A percentile compares a stretch with the other conserved stretches of the same genome.
Conservation (phyloP, 2,888 invertebrate species). For the Andrena camellia region DNA sequence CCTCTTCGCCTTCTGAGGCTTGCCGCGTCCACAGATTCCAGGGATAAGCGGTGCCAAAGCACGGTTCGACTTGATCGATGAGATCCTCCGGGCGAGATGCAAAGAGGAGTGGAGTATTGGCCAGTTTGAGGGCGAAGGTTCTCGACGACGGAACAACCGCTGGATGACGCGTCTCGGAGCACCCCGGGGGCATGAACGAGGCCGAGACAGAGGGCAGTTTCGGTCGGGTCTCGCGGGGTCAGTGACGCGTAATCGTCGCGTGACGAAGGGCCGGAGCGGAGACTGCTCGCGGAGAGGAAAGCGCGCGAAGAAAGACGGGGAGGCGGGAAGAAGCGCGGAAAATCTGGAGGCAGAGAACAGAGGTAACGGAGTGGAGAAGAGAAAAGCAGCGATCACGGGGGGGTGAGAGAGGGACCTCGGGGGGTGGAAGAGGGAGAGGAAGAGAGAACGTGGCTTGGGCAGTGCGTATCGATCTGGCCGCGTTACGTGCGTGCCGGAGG, state of each 20-base stretch:
- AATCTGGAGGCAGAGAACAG: conserved; percentile 10
- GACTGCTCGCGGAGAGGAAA: not conserved
- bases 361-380: conserved; percentile 25
- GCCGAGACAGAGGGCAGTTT: conserved; percentile 8
- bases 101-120: not conserved
- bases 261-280: not conserved
- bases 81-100: not conserved
- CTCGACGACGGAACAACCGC: not conserved
- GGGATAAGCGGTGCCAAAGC: not conserved
- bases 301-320: conserved; percentile 21
- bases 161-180: not conserved
- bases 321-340: conserved; percentile 32
- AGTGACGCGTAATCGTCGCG: conserved; percentile 21
- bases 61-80: not conserved
- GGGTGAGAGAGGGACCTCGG: conserved; percentile 7
- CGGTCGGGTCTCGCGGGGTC: conserved; percentile 6
- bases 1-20: not conserved
- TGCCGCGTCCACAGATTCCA: not conserved
- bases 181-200: not conserved
- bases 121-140: not conserved
- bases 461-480: conserved; percentile 85
- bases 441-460: conserved; percentile 80
- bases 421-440: conserved; percentile 34
- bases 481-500: conserved; percentile 83
- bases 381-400: conserved; percentile 34